These are phyloP conservation scores for Dipodomys stephensi DNA, from an alignment of 2,113 vertebrate species.

Conservation along the genomic window DNA sequence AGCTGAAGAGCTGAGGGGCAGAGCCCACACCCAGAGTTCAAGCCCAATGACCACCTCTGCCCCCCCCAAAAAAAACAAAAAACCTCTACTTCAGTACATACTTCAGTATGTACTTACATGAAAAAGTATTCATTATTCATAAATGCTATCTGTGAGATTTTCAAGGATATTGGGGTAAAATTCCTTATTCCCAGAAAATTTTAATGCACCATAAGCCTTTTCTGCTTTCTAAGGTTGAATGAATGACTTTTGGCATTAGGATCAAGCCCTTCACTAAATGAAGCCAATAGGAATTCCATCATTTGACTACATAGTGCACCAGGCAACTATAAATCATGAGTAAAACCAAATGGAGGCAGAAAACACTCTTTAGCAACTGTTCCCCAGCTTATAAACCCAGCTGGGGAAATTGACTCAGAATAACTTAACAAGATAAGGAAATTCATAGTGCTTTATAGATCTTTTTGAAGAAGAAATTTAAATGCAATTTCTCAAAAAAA, in stretches of 20 bases:
- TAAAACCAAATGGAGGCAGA: background rate
- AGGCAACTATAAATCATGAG: background rate
- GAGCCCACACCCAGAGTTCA: too few relatives aligned
- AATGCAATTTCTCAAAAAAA: slow-evolving; percentile 2
- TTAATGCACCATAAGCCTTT: background rate
- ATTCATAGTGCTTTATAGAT: background rate
- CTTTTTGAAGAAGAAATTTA: slow-evolving; percentile 10
- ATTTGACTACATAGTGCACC: slow-evolving; percentile 14
- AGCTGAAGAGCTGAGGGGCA: too few relatives aligned
- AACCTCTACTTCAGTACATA: too few relatives aligned
- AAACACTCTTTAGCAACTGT: background rate
- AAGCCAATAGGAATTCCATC: slow-evolving; percentile 1
- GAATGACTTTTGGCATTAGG: background rate
- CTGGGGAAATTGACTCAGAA: background rate
- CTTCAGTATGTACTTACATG: background rate
- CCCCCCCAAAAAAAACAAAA: too few relatives aligned
- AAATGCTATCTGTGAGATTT: background rate
- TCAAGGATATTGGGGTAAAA: background rate
- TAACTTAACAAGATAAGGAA: slow-evolving; percentile 45
- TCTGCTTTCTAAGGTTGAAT: background rate
- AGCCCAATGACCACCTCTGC: too few relatives aligned
- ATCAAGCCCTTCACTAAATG: background rate
- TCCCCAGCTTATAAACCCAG: slow-evolving; percentile 4
- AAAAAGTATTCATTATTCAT: background rate
- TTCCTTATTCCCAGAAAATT: background rate